phyloP scores from a whole-genome alignment of 2,797 vertebrate genomes.

The Gymnoscopelus microlampas region DNA sequence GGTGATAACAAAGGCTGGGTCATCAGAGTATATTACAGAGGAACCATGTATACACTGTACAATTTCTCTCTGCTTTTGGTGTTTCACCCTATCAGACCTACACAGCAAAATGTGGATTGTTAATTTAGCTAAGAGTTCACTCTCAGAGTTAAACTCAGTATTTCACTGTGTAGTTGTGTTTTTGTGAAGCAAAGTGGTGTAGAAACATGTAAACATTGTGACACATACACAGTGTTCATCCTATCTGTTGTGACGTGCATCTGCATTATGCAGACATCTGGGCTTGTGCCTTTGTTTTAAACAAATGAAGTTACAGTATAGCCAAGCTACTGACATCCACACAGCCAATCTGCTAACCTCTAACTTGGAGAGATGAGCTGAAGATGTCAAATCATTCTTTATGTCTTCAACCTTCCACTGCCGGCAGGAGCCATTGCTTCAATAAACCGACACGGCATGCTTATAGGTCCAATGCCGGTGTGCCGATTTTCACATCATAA shows the following conservation, averaged over 20 bases:
- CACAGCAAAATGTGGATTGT: no score
- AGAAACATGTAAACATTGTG: no score
- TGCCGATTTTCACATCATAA: not conserved
- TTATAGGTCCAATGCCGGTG: conserved; percentile 8
- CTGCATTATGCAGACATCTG: no score
- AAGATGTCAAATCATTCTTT: conserved; percentile 11
- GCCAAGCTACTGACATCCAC: not conserved
- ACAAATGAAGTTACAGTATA: no score
- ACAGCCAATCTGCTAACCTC: conserved; percentile 1
- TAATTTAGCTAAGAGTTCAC: no score
- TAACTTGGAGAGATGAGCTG: conserved; percentile 21
- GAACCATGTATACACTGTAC: conserved; percentile 38
- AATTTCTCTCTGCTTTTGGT: conserved; percentile 34
- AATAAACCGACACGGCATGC: conserved; percentile 4
- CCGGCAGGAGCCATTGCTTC: conserved; percentile 18
- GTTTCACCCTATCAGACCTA: conserved; percentile 5
- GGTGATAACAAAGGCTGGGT: conserved; percentile 49
- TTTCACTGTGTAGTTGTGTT: no score
- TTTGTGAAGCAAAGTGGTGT: no score
- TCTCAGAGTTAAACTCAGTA: no score
- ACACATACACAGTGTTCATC: no score
- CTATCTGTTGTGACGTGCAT: no score
- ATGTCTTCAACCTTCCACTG: conserved; percentile 18
- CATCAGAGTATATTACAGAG: conserved; percentile 45
- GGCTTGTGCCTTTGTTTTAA: no score